phyloP scores from a whole-genome alignment of 2,888 invertebrate genomes.

The Quadriops clusia region DNA sequence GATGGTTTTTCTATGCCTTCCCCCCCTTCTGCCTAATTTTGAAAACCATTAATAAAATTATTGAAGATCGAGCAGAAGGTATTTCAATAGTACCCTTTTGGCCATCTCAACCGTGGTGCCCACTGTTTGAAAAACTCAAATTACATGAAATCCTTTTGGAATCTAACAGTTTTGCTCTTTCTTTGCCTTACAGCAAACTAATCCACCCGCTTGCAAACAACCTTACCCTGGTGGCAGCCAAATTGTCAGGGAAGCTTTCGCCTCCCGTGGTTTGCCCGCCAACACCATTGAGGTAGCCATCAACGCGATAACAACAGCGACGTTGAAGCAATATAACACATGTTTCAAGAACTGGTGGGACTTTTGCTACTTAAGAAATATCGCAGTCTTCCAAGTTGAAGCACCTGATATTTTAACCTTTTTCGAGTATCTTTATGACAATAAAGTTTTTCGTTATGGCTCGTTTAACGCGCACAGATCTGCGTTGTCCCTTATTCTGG shows the following conservation, averaged over 20 bases:
- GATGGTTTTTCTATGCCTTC: conserved; percentile 7
- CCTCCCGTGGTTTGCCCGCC: conserved; percentile 1
- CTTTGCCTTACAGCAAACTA: conserved; percentile 3
- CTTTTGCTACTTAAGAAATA: too few relatives aligned
- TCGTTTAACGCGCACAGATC: conserved; percentile 20
- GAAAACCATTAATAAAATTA: conserved; percentile 15
- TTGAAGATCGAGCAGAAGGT: conserved; percentile 16
- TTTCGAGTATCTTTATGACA: conserved; percentile 8
- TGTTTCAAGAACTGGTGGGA: conserved; percentile 7
- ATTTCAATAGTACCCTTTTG: conserved; percentile 19
- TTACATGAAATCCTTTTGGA: conserved; percentile 11
- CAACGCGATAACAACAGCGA: conserved; percentile 4
- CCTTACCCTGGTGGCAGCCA: conserved; percentile 9
- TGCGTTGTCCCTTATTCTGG: conserved; percentile 19
- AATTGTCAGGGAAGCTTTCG: conserved; percentile 5
- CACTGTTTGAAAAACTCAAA: conserved; percentile 3
- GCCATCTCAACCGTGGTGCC: conserved; percentile 17
- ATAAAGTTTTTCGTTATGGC: conserved; percentile 13
- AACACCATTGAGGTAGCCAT: conserved; percentile 3
- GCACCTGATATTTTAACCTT: conserved; percentile 8
- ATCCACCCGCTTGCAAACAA: conserved; percentile 6
- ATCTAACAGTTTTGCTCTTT: conserved; percentile 12
- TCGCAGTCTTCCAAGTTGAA: conserved; percentile 4
- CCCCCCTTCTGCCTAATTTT: conserved; percentile 7
- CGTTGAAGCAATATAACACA: conserved; percentile 5